Evolutionary conservation across 2,888 invertebrate species (phyloP), one percentile per base, ranked within the genome.

Genomic region (Hydropsyche betteni): DNA sequence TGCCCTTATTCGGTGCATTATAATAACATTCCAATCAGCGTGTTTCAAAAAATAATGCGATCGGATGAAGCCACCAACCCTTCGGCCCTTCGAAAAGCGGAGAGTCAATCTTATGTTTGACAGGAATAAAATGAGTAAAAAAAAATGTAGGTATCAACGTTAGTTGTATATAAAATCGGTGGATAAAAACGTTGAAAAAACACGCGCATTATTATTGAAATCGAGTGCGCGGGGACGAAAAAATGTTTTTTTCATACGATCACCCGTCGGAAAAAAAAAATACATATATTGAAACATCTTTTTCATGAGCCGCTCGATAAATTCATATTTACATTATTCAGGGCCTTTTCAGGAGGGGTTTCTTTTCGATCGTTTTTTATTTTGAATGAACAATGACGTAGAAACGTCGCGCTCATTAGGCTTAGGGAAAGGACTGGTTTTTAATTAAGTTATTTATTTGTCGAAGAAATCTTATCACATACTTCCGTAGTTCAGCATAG

Each of bases 1-100:
- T 36, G 64, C 12, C 64, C 64, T 64, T 64, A 38, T 61, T 53
- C 74, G 55, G 50, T 52, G 69, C 53, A 77, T 77, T 77, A 77
- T 77, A 77, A 77, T 77, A 74, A 77, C 77, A 77, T 77, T 77
- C 77, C 77, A 77, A 77, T 77, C 77, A 77, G 71, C 44, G 44
- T 68, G 71, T 72, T 72, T 51, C 72, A 58, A 70, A 64, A 44
- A 44, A 72, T 72, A 72, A 70, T 70, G 70, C 44, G 36, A 69
- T 8, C 58, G 58, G 61, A 72, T 72, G 72, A 72, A 72, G 72
- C 72, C 55, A 55, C 72, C 72, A 34, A 72, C 50, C 58, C 70
- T 16, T 55, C 72, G 58, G 58, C 72, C 36, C 44, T 14, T 16
- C n/a, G 34, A 64, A 64, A 64, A 36, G 34, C 34, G 36, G 64